Percentiles rank a stretch among this genome's conserved stretches.
These are phyloP conservation scores for Strigops habroptila DNA, from an alignment of 2,113 vertebrate species.

Conservation along the genomic window DNA sequence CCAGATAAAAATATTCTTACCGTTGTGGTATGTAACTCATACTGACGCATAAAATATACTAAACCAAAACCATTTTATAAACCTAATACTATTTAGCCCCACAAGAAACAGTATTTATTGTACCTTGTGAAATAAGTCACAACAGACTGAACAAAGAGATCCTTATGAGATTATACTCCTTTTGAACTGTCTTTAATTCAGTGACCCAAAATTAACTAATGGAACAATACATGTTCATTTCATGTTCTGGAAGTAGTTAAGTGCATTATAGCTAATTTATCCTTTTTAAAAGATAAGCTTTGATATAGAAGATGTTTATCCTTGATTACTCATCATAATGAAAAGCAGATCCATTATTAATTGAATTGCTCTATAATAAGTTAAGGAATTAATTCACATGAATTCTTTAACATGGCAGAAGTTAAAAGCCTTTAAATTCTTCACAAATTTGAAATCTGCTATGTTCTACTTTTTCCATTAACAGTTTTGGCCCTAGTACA, in stretches of 20 bases:
- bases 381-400: slow-evolving; percentile 9
- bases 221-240: slow-evolving; percentile 2
- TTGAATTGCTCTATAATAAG: slow-evolving; percentile 14
- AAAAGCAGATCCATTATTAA: slow-evolving; percentile 36
- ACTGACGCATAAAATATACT: neutral
- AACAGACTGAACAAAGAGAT: neutral
- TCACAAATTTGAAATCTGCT: neutral
- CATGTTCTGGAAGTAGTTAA: slow-evolving; percentile 41
- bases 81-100: neutral
- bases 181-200: slow-evolving; percentile 44
- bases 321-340: slow-evolving; percentile 34
- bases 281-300: slow-evolving; percentile 38
- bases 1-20: neutral
- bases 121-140: neutral
- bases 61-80: neutral
- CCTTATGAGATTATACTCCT: slow-evolving; percentile 11
- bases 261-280: slow-evolving; percentile 19
- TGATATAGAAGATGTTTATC: slow-evolving; percentile 37
- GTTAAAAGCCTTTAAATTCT: slow-evolving; percentile 15
- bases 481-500: neutral
- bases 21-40: neutral
- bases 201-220: slow-evolving; percentile 38
- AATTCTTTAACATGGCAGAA: slow-evolving; percentile 27
- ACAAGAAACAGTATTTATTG: neutral
- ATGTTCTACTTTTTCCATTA: neutral